These are phyloP conservation scores for Nomada hirtipes DNA, from an alignment of 2,888 invertebrate genomes.

Conservation along the genomic window DNA sequence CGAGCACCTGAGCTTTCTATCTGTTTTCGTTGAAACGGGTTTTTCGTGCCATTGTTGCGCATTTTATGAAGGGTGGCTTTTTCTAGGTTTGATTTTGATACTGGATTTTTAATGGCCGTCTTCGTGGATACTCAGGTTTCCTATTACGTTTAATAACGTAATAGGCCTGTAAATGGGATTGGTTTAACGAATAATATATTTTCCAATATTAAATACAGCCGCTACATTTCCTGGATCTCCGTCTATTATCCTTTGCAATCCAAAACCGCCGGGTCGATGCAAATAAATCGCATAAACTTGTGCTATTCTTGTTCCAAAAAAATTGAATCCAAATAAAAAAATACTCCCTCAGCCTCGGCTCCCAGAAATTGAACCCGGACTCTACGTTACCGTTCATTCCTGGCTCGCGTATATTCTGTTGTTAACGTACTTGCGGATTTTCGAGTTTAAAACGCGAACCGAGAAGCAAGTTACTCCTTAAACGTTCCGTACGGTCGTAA, in stretches of 20 bases:
- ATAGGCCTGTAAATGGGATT: neutral
- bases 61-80: no score
- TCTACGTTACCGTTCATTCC: neutral
- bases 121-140: neutral
- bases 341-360: neutral
- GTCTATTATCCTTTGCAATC: neutral
- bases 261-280: neutral
- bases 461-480: conserved; percentile 9
- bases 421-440: neutral
- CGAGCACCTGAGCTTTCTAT: no score
- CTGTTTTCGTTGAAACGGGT: no score
- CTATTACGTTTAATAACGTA: neutral
- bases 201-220: no score
- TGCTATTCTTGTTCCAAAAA: no score
- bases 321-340: no score
- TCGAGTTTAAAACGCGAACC: conserved; percentile 20
- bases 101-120: neutral
- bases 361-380: no score
- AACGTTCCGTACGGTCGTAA: conserved; percentile 39
- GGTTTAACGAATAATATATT: neutral
- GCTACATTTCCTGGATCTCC: no score
- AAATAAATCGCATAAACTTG: no score
- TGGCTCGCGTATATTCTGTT: neutral
- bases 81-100: no score
- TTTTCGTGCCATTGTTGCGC: no score